Evolutionary conservation across 2,113 vertebrate genomes (phyloP), one percentile per base, ranked within the genome.

Genomic region (Planiliza haematocheilus): DNA sequence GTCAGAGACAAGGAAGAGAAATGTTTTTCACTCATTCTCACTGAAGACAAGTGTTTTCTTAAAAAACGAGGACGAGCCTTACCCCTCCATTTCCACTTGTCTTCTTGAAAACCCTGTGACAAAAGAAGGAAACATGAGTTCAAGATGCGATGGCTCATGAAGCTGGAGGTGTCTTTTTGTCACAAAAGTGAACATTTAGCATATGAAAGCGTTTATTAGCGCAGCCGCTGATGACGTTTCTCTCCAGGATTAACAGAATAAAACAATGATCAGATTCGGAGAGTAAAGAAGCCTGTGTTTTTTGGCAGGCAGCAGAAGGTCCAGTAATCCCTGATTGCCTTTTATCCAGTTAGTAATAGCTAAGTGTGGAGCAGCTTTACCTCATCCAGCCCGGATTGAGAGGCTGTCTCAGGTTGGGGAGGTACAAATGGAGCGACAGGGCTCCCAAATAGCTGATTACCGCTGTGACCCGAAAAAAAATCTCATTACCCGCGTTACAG

Each of bases 91-190:
- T 85, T 77, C 80, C 73, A 56, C 91, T 93, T 59, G 93, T 93
- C 87, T 94, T 94, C 82, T 93, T 94, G 84, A 82, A 94, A 87
- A 94, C 86, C 61, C 93, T 94, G 55, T 36, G 17, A 56, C 42
- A 46, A 18, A 70, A 34, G 34, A 20, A 74, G 50, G 16, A 76
- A 65, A 39, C 1, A 57, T 0, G 13, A 49, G 6, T 64, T 59
- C 52, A 56, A 2, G 10, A 34, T 20, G 10, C 7, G 2, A 2
- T 43, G 13, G 18, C 10, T n/a, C n/a, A n/a, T n/a, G n/a, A n/a
- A n/a, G n/a, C n/a, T n/a, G n/a, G n/a, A n/a, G n/a, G n/a, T n/a
- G n/a, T n/a, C n/a, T n/a, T n/a, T n/a, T n/a, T n/a, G n/a, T n/a
- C n/a, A n/a, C n/a, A n/a, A n/a, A n/a, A n/a, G n/a, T n/a, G n/a